phyloP scores from a whole-genome alignment of 2,113 vertebrate genomes.

The Corythornis vintsioides region DNA sequence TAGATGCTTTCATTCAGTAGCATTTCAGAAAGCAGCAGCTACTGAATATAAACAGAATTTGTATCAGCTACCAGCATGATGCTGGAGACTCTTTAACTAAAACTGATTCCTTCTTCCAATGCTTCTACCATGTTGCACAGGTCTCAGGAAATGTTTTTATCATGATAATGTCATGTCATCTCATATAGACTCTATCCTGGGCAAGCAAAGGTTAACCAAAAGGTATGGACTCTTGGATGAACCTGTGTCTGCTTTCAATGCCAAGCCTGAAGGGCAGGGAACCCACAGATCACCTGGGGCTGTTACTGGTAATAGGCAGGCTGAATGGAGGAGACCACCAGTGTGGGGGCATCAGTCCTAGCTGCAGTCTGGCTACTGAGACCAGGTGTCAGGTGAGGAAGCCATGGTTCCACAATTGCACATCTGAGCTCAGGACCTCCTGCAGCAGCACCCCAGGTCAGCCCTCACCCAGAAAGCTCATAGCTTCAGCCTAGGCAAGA shows the following conservation, averaged over 20 bases:
- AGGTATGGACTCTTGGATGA: neutral
- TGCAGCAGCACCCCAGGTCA: too few species aligned
- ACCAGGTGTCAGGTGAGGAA: too few species aligned
- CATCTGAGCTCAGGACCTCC: too few species aligned
- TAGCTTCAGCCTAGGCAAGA: too few species aligned
- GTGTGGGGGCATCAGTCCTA: too few species aligned
- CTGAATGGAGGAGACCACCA: too few species aligned
- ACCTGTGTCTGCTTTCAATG: neutral
- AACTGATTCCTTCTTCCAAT: neutral
- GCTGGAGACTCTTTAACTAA: neutral
- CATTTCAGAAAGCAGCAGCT: neutral
- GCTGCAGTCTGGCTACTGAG: too few species aligned
- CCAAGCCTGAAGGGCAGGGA: neutral
- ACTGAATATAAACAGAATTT: neutral
- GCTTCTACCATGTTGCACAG: neutral
- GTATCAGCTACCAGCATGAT: rapidly evolving
- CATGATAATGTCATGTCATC: neutral
- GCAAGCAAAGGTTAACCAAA: neutral
- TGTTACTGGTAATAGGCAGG: neutral
- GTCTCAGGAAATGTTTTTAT: neutral
- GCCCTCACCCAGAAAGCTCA: too few species aligned
- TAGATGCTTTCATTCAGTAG: neutral
- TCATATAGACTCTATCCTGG: neutral
- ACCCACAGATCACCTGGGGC: neutral
- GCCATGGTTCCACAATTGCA: too few species aligned